Conservation (phyloP, 2,888 invertebrate genomes). For the Acronicta alni region DNA sequence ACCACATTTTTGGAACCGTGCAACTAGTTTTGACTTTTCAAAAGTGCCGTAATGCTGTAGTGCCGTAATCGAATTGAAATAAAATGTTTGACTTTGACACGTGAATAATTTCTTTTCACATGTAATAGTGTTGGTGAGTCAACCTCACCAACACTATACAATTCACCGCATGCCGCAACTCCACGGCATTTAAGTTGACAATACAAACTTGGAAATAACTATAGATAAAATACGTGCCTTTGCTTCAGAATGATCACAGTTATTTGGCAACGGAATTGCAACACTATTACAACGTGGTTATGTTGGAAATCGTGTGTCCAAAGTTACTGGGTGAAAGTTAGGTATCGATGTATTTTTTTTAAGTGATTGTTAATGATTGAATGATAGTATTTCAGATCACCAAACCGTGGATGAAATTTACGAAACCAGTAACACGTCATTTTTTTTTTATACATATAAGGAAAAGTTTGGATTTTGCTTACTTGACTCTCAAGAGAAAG, state of each 20-base stretch:
- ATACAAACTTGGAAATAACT: constrained; percentile 37
- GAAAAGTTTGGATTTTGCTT: too few species aligned
- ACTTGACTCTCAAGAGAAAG: too few species aligned
- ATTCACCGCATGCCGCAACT: constrained; percentile 43
- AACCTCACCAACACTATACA: constrained; percentile 19
- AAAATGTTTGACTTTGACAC: too few species aligned
- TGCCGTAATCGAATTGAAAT: too few species aligned
- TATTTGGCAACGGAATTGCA: constrained; percentile 65
- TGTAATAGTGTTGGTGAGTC: constrained; percentile 2
- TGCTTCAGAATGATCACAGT: constrained; percentile 28
- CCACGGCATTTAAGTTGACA: constrained; percentile 51
- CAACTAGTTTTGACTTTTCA: too few species aligned
- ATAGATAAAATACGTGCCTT: constrained; percentile 61
- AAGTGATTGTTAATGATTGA: constrained; percentile 19
- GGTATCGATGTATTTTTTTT: constrained; percentile 11
- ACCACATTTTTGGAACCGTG: too few species aligned
- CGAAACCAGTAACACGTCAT: too few species aligned
- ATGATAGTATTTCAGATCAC: constrained; percentile 3
- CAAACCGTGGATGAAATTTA: not conserved
- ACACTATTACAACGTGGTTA: constrained; percentile 54
- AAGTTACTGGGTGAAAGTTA: constrained; percentile 41
- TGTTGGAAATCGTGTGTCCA: constrained; percentile 59
- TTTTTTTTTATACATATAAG: too few species aligned
- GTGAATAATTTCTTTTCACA: constrained; percentile 6
- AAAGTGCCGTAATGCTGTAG: too few species aligned